Base-by-base conservation (phyloP, 2,888 invertebrate species). In the Auanema sp. region DNA sequence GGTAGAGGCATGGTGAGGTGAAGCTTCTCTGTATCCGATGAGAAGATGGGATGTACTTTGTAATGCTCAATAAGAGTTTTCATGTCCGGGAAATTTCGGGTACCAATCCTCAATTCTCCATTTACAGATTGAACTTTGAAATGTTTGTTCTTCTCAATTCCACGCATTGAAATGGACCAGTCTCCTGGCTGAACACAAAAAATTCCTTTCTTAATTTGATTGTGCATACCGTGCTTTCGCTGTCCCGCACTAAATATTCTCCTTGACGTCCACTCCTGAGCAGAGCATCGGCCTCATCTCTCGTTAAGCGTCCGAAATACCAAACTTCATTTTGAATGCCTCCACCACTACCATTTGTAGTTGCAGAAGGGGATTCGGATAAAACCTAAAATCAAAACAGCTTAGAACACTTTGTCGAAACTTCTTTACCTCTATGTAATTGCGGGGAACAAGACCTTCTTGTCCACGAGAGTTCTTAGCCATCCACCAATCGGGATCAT, bases 401-500 rank as follows among this genome's bases (percentile, higher is more conserved):
- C 5, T 33, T 18, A 14, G 8, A 43, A 12, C 25, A 54, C n/a
- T 43, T 12, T 12, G 47, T 3, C 47, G 21, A 47, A 18, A 18
- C 43, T 43, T 43, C 25, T 42, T n/a, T 1, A 84, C 83, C 77
- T 86, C 84, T 60, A 87, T 86, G 76, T 87, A 87, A 75, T 86
- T 87, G n/a, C 78, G 88, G 47, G 97, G 98, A 81, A 98, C 95
- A 79, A 98, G 89, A 60, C 97, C 97, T 68, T 92, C 89, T 86
- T 91, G 91, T 6, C 96, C 96, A 85, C 91, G 90, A 60, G 90
- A 89, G 87, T 97, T 97, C 54, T 94, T 88, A 60, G 97, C 97
- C 84, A 92, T 91, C 88, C 91, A 93, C 98, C 98, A 98, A 87
- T 98, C 97, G 10, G 98, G 97, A 88, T 98, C 98, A 69, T 93